Evolutionary conservation across 2,888 invertebrate species (phyloP), one percentile per base, ranked within the genome.

Genomic region (Branchinecta sandiegonensis): DNA sequence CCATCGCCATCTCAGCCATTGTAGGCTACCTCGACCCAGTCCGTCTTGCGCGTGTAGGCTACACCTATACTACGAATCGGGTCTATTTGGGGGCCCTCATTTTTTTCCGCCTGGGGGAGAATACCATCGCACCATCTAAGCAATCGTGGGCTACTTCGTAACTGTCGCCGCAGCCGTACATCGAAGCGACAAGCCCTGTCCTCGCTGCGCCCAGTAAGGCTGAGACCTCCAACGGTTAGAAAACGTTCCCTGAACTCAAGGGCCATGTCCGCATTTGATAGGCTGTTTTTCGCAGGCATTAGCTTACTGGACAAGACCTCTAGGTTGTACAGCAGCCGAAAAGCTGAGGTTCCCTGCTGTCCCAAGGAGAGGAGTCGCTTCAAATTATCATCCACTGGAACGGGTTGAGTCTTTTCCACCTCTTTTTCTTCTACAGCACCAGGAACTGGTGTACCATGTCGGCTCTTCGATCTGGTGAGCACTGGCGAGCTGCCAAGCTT

Each of bases 281-380:
- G 17, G 17, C 67, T 66, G 23, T 47, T 63, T 11, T 48, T 23
- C 3, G 65, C 65, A n/a, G 69, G 69, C 69, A 67, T 67, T 46
- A 71, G 63, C 65, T 66, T 68, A 13, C 69, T 67, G 10, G 69
- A 71, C 13, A 71, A 46, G 13, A 66, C 68, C 76, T 80, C 79
- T 47, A 80, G 73, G 72, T 79, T 79, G 71, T 80, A 80, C 37
- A 79, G 74, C n/a, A 80, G 75, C 70, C 78, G 76, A 72, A 79
- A 80, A 47, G 78, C 76, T 12, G 77, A 76, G 76, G 78, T 78
- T 65, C 76, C 76, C 47, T 74, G 74, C 46, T 75, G 74, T 37
- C 72, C 73, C 65, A 76, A 74, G 73, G 78, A 78, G 74, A 79
- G 77, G 67, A 79, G 72, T 8, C 73, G 71, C 71, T 75, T 76